Evolutionary conservation across 2,113 vertebrate genomes (phyloP).

Genomic region (Oceanodroma tethys): DNA sequence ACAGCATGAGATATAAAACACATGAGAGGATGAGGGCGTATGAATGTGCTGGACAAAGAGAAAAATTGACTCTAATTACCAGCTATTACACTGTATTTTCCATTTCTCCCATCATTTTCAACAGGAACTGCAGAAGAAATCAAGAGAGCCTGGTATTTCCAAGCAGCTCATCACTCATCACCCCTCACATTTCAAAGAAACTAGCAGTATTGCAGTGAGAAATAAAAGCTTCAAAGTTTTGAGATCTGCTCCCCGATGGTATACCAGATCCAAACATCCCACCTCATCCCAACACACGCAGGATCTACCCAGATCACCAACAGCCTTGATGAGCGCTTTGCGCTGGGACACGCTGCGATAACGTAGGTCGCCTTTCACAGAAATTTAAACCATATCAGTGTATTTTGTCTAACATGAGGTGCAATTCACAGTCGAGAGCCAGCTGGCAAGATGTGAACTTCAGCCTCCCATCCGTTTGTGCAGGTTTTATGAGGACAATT

Average conservation of each 20-base stretch:
- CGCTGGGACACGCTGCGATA: accelerated
- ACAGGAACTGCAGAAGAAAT: not conserved
- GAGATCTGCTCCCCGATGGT: not conserved
- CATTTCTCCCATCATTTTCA: not conserved
- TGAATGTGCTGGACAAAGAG: not conserved
- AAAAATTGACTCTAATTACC: not conserved
- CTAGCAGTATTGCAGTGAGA: not conserved
- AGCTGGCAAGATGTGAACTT: not conserved
- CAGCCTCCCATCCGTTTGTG: not conserved
- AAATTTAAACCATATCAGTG: not conserved
- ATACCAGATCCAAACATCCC: not conserved
- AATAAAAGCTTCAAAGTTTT: not conserved
- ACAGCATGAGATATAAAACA: not conserved
- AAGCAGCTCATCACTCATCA: not conserved
- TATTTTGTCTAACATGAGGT: accelerated
- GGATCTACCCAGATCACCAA: not conserved
- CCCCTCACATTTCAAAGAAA: not conserved
- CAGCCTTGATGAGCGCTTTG: accelerated
- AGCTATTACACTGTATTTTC: not conserved
- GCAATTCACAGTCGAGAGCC: not conserved
- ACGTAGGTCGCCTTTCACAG: accelerated
- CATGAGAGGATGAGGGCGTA: not conserved
- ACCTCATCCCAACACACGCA: not conserved
- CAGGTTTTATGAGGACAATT: not conserved
- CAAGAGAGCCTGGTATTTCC: not conserved